Evolutionary conservation across 2,797 vertebrate species (phyloP), one percentile per base, ranked within the genome.

Genomic region (Lepilemur septentrionalis): DNA sequence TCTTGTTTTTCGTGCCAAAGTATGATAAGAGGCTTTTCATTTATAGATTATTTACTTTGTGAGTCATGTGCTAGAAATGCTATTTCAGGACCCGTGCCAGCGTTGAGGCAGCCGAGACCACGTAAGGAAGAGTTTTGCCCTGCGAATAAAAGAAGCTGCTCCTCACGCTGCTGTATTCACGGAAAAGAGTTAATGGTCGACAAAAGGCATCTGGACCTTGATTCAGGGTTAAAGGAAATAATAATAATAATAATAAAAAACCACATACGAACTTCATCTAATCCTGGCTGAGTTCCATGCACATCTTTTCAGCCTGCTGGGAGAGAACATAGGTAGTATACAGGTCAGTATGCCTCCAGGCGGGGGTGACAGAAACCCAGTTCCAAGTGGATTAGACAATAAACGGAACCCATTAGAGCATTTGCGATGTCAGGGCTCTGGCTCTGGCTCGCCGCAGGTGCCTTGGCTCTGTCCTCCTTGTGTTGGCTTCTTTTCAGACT

Each of bases 41-140:
- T 88, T 94, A 75, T 46, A 91, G 93, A 94, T 73, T 48, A 75
- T 95, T 92, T 94, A 81, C 95, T 92, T 35, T 43, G 92, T 95
- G 97, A 97, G 95, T 95, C 97, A 95, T 28, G 50, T 30, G 75
- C 61, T 67, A 79, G 97, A 84, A 95, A 97, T 38, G 96, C 67
- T 13, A 18, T 57, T 59, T 69, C 63, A 55, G 92, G 92, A 76
- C 52, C 20, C 0, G 13, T 8, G 96, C 97, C 96, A 89, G 94
- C 8, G 18, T n/a, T 2, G 35, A 20, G 80, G 84, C 38, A 0
- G 61, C 61, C 30, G 0, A 0, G 50, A 28, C 43, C 11, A 17
- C 28, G 1, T 0, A 35, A 52, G 57, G 52, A 70, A 25, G 61
- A 25, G 67, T 72, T 73, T 22, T 12, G 85, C 70, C 87, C 70